Conservation (phyloP, 2,797 vertebrate genomes). For the Micromesistius poutassou region DNA sequence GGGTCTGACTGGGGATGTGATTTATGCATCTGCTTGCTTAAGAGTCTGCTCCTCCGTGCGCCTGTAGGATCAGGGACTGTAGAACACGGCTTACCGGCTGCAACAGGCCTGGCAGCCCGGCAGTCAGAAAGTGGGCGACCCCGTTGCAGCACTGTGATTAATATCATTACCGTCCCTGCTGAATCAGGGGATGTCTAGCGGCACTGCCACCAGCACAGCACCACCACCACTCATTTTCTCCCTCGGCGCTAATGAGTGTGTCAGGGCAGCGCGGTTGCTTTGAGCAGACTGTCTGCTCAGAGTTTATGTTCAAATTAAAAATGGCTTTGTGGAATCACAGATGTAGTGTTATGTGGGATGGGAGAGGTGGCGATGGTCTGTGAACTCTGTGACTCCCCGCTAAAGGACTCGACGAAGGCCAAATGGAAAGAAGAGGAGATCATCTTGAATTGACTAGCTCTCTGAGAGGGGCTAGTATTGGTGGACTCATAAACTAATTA, state of each 20-base stretch:
- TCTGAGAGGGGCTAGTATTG: background rate
- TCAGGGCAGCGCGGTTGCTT: background rate
- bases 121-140: constrained; percentile 14
- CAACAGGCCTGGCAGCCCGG: constrained; percentile 23
- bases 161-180: constrained; percentile 44
- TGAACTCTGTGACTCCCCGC: background rate
- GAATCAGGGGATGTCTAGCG: constrained; percentile 41
- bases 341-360: background rate
- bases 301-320: constrained; percentile 1
- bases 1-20: constrained; percentile 32
- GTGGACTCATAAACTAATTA: background rate
- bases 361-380: background rate
- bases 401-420: background rate
- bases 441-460: background rate
- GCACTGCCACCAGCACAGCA: constrained; percentile 10
- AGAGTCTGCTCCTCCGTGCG: constrained; percentile 5
- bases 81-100: constrained; percentile 6
- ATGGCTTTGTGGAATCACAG: background rate
- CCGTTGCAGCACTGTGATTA: constrained; percentile 43
- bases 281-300: background rate
- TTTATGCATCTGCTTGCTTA: constrained; percentile 34
- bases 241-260: constrained; percentile 16
- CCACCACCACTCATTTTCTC: constrained; percentile 9
- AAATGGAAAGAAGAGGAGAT: background rate
- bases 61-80: constrained; percentile 1